phyloP scores from a whole-genome alignment of 1,140 invertebrate species.

The Drosophila insularis region DNA sequence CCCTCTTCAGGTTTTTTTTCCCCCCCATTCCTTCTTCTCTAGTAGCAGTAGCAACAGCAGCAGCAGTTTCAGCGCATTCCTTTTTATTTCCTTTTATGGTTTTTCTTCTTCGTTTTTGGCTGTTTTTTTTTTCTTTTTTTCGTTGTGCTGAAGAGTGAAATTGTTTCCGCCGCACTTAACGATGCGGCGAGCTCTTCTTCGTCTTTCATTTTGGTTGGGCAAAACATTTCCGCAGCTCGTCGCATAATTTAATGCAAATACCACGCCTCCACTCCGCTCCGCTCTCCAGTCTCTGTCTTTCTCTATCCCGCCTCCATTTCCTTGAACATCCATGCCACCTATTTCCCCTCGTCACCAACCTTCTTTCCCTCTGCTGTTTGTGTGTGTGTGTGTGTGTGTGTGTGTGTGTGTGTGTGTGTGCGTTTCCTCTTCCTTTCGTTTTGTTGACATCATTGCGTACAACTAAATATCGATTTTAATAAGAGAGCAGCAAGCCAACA shows the following conservation, averaged over 20 bases:
- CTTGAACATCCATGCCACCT: neutral
- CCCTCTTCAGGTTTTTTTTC: neutral
- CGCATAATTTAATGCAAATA: constrained; percentile 80
- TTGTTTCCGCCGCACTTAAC: constrained; percentile 78
- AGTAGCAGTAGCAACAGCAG: neutral
- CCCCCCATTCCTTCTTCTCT: neutral
- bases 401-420: constrained; percentile 2
- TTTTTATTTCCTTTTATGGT: constrained; percentile 70
- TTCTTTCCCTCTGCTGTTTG: neutral
- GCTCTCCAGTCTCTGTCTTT: too few species aligned
- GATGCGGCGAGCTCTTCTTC: constrained; percentile 43
- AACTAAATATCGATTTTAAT: constrained; percentile 74
- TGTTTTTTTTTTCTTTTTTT: constrained; percentile 41
- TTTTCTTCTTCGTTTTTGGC: constrained; percentile 50
- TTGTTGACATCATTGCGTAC: constrained; percentile 45
- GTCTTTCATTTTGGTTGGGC: constrained; percentile 53
- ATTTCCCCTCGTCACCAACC: too few species aligned
- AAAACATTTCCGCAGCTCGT: constrained; percentile 78
- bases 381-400: neutral
- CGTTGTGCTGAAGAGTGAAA: constrained; percentile 73
- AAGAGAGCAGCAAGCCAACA: constrained; percentile 43
- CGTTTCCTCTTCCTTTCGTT: neutral
- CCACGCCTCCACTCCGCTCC: constrained; percentile 16
- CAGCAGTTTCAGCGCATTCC: constrained; percentile 27
- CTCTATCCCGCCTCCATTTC: neutral